Evolutionary conservation across 2,797 vertebrate genomes (phyloP).

Genomic region (Galagoides demidoff): DNA sequence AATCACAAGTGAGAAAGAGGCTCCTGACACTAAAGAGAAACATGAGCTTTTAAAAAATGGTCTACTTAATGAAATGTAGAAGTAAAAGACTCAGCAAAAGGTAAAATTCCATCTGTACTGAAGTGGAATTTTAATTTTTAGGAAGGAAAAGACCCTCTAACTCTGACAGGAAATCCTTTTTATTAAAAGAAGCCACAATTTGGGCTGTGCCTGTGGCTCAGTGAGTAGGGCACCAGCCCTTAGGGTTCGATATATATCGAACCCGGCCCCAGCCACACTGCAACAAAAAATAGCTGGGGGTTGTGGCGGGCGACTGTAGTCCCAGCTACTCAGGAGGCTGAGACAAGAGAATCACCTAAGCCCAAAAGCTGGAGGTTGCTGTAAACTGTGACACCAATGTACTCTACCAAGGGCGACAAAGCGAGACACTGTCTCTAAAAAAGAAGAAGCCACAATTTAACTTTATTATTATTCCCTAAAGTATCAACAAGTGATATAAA

Average conservation of each 20-base stretch:
- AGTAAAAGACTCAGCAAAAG: conserved; percentile 26
- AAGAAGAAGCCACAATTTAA: conserved; percentile 37
- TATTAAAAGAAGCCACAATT: conserved; percentile 43
- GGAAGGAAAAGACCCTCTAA: not conserved
- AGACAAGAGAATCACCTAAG: too few species aligned
- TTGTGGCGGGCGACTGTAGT: too few species aligned
- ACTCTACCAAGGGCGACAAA: too few species aligned
- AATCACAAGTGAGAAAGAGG: not conserved
- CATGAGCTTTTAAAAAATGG: not conserved
- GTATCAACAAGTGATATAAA: conserved; percentile 6
- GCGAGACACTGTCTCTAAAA: too few species aligned
- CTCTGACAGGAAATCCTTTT: conserved; percentile 30
- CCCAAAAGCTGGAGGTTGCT: too few species aligned
- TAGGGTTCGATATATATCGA: too few species aligned
- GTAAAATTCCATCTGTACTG: not conserved
- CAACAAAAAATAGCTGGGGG: too few species aligned
- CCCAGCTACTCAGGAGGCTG: too few species aligned
- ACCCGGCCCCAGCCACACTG: too few species aligned
- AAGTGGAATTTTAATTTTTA: not conserved
- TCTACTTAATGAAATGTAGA: not conserved
- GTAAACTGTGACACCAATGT: too few species aligned
- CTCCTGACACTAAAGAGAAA: not conserved
- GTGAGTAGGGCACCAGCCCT: too few species aligned
- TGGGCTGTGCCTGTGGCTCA: not conserved
- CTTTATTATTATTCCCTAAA: not conserved